phyloP scores from a whole-genome alignment of 2,797 vertebrate genomes.

The Clarias laeviceps region DNA sequence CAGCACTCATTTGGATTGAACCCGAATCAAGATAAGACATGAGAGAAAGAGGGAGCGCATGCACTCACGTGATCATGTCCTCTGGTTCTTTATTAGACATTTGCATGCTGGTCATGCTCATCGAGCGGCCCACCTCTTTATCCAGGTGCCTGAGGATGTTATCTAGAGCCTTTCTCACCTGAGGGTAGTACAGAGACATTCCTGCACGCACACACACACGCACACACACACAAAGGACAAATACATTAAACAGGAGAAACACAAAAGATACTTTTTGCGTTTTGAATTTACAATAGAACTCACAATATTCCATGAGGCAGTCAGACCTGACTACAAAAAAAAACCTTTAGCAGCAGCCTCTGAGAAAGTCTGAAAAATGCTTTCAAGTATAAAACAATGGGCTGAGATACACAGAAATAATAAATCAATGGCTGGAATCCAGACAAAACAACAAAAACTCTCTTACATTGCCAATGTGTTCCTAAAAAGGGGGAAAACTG shows the following conservation, averaged over 20 bases:
- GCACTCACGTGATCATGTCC: constrained; percentile 97
- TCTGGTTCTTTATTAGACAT: constrained; percentile 99
- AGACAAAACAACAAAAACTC: constrained; percentile 13
- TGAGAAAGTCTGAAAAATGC: not conserved
- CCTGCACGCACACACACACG: constrained; percentile 72
- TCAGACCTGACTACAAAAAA: constrained; percentile 1
- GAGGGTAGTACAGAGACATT: constrained; percentile 98
- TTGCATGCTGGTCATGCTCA: constrained; percentile 98
- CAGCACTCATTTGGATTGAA: not conserved
- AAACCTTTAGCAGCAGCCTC: not conserved
- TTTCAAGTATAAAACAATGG: constrained; percentile 36
- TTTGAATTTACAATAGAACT: not conserved
- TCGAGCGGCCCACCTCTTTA: constrained; percentile 97
- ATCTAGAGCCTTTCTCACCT: constrained; percentile 96
- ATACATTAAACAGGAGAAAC: constrained; percentile 1
- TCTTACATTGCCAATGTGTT: not conserved
- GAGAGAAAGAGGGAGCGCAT: constrained; percentile 55
- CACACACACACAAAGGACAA: not conserved
- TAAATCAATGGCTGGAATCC: not conserved
- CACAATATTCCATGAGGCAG: not conserved
- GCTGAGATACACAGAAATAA: not conserved
- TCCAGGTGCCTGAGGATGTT: constrained; percentile 96
- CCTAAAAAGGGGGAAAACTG: not conserved
- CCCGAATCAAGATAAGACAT: not conserved
- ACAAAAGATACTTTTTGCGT: not conserved